Conservation (phyloP, 37 sponge, comb jelly and placozoan genomes). For the Ianthella basta region DNA sequence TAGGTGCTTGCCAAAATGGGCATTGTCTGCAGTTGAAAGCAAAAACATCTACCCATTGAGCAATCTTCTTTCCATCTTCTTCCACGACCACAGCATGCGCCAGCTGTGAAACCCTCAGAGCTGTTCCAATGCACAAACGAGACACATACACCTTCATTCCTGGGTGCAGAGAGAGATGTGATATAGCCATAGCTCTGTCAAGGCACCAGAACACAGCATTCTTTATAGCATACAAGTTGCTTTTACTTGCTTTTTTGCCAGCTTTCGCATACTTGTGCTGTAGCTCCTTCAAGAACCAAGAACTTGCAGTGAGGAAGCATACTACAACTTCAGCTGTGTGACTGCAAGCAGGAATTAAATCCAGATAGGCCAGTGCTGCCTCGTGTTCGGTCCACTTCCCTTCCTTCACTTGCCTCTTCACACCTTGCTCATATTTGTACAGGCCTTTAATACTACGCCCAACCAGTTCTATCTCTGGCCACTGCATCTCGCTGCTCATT, state of each 20-base stretch:
- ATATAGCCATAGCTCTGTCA: slow-evolving; percentile 1
- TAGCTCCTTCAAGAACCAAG: slow-evolving; percentile 57
- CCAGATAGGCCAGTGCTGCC: slow-evolving; percentile 67
- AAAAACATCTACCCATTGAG: not conserved
- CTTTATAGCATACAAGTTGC: slow-evolving; percentile 38
- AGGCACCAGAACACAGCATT: slow-evolving; percentile 7
- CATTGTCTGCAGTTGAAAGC: slow-evolving; percentile 42
- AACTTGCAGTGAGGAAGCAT: slow-evolving; percentile 57
- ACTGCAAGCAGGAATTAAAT: slow-evolving; percentile 44
- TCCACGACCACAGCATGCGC: not conserved
- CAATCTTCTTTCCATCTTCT: slow-evolving; percentile 37
- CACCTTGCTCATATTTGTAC: slow-evolving; percentile 50
- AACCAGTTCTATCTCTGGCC: too few species aligned
- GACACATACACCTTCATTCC: slow-evolving; percentile 69
- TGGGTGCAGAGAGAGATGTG: slow-evolving; percentile 46
- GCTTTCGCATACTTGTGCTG: not conserved
- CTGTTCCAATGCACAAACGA: slow-evolving; percentile 32
- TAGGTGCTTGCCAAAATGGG: slow-evolving; percentile 70
- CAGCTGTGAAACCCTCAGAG: slow-evolving; percentile 19
- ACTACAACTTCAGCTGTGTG: slow-evolving; percentile 62
- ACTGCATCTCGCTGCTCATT: too few species aligned
- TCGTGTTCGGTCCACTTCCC: slow-evolving; percentile 34
- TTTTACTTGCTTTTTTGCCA: not conserved
- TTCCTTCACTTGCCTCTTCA: slow-evolving; percentile 35
- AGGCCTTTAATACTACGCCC: too few species aligned